A percentile compares a stretch with the other conserved stretches of the same genome.
These are phyloP conservation scores for Ginglymostoma cirratum DNA, from an alignment of 2,113 vertebrate genomes.

Conservation along the genomic window DNA sequence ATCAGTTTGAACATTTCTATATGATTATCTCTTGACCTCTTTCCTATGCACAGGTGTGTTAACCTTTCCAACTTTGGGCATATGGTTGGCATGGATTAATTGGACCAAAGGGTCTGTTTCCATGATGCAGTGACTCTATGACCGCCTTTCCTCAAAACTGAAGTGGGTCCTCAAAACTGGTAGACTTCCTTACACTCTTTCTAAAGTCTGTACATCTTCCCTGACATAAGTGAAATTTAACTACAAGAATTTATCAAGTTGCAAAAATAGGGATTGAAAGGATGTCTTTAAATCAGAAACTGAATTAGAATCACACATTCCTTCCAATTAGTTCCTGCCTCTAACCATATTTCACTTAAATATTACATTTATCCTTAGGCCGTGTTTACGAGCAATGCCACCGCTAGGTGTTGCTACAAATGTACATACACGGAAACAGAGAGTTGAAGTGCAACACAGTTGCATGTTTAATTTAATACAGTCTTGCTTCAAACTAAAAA, in stretches of 20 bases:
- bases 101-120: too few species aligned
- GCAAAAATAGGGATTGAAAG: neutral
- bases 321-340: neutral
- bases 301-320: neutral
- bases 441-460: too few species aligned
- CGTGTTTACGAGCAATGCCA: too few species aligned
- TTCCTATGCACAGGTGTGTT: neutral
- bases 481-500: too few species aligned
- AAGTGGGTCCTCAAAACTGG: neutral
- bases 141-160: neutral
- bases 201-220: neutral
- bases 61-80: neutral
- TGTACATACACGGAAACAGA: too few species aligned
- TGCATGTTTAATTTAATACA: too few species aligned
- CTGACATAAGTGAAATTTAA: neutral
- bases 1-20: neutral
- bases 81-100: too few species aligned
- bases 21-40: neutral
- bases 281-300: neutral
- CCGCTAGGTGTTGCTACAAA: too few species aligned
- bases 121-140: too few species aligned
- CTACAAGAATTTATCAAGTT: neutral
- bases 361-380: neutral
- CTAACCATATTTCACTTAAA: neutral
- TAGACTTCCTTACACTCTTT: neutral